A percentile compares a stretch with the other conserved stretches of the same genome.
These are phyloP conservation scores for Mesembrinibis cayennensis DNA, from an alignment of 2,113 vertebrate genomes.

Conservation along the genomic window DNA sequence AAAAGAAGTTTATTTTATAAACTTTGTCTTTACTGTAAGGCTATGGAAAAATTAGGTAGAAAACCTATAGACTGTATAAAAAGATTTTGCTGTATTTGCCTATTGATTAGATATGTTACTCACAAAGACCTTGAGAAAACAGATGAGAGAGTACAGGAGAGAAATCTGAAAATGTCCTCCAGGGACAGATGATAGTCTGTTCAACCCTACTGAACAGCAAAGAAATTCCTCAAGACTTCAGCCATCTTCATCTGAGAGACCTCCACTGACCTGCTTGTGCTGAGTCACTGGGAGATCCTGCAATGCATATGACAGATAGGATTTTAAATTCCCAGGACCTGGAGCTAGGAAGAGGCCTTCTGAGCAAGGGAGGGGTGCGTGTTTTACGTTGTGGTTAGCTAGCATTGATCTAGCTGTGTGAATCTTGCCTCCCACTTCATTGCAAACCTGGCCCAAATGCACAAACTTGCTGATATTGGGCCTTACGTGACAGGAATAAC, in stretches of 20 bases:
- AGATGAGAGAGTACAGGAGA: neutral
- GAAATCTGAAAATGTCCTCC: neutral
- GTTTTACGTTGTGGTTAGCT: neutral
- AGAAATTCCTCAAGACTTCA: neutral
- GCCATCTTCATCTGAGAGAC: neutral
- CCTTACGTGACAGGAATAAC: rapidly evolving
- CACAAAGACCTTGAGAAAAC: neutral
- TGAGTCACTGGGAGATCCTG: neutral
- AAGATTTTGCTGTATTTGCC: neutral
- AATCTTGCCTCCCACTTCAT: neutral
- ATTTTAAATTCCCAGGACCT: neutral
- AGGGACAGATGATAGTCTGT: neutral
- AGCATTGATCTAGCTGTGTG: neutral
- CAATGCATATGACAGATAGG: neutral
- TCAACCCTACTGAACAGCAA: neutral
- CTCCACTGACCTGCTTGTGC: neutral
- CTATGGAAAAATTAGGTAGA: neutral
- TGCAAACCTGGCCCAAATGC: neutral
- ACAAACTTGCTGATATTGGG: neutral
- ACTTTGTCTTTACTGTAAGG: neutral
- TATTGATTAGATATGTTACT: neutral
- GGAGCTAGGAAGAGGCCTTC: too few species aligned
- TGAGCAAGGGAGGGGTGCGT: neutral
- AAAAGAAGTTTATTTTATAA: neutral
- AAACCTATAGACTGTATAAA: neutral